phyloP scores from a whole-genome alignment of 2,888 invertebrate species.

The Troides helena region DNA sequence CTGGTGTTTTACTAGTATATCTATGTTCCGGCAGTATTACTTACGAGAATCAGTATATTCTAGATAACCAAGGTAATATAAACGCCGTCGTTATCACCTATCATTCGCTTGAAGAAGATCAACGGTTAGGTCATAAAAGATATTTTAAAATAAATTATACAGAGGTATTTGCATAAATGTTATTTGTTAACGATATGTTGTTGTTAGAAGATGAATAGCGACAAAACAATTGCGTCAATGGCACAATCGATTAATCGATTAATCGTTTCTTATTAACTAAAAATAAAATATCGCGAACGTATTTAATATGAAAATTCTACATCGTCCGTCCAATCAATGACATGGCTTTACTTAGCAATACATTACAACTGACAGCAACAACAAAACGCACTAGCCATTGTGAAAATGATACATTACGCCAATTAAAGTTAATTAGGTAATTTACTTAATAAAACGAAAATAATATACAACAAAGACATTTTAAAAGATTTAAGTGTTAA shows the following conservation, averaged over 20 bases:
- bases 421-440: conserved; percentile 12
- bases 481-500: conserved; percentile 1
- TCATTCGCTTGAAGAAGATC: too few relatives aligned
- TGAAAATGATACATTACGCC: conserved; percentile 10
- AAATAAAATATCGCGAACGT: neutral
- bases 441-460: neutral
- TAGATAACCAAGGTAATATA: too few relatives aligned
- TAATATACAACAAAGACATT: neutral
- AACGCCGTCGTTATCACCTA: too few relatives aligned
- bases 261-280: neutral
- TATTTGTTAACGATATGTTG: neutral
- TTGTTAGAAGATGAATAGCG: neutral
- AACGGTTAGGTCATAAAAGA: too few relatives aligned
- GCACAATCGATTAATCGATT: neutral
- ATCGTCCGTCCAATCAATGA: conserved; percentile 3
- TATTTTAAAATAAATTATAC: too few relatives aligned
- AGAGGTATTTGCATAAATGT: too few relatives aligned
- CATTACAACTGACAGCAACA: conserved; percentile 23
- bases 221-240: neutral
- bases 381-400: conserved; percentile 17
- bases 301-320: conserved; percentile 10
- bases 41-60: too few relatives aligned
- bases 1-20: too few relatives aligned
- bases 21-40: too few relatives aligned
- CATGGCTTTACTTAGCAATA: conserved; percentile 10